phyloP scores from a whole-genome alignment of 2,113 vertebrate genomes.

The Numida meleagris region DNA sequence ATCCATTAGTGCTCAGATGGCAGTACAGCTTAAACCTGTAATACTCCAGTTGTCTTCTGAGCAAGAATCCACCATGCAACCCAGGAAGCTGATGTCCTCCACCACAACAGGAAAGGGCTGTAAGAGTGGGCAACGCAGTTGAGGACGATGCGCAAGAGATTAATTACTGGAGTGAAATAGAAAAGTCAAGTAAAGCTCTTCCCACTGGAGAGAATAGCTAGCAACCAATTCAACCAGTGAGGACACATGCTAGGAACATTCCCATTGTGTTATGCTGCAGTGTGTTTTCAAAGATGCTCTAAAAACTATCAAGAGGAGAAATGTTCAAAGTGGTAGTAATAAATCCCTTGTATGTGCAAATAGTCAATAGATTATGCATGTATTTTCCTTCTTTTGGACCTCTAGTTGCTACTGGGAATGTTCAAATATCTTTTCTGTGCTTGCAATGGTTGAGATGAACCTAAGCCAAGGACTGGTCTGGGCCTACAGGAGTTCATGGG shows the following conservation, averaged over 20 bases:
- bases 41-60: neutral
- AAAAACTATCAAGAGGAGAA: neutral
- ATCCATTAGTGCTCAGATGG: neutral
- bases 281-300: neutral
- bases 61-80: neutral
- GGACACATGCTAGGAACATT: neutral
- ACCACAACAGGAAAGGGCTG: neutral
- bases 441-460: neutral
- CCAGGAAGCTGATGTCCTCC: neutral
- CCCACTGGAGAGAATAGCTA: neutral
- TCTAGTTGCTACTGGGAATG: neutral
- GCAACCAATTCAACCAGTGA: neutral
- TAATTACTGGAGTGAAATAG: neutral
- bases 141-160: neutral
- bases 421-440: neutral
- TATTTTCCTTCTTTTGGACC: neutral
- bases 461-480: neutral
- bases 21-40: neutral
- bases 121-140: neutral
- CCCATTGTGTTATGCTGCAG: neutral
- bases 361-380: accelerated
- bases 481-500: neutral
- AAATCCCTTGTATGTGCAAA: neutral
- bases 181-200: neutral
- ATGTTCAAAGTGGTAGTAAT: neutral